Conservation (phyloP, 1,140 invertebrate species). For the Bactericera cockerelli region DNA sequence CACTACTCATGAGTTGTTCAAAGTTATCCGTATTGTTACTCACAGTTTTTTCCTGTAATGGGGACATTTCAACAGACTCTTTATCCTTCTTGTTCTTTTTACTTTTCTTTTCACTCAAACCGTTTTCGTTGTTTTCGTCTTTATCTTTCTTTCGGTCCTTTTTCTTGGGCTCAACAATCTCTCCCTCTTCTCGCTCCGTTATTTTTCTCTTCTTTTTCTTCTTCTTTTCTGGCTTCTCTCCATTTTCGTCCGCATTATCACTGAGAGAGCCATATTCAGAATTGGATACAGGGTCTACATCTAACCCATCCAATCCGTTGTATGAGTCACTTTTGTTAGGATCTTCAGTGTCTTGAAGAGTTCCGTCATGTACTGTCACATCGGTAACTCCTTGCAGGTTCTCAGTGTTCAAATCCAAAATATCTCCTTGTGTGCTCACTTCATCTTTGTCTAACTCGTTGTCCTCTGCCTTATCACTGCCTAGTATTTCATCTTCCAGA, state of each 20-base stretch:
- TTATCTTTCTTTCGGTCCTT: conserved; percentile 28
- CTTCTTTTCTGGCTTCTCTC: conserved; percentile 17
- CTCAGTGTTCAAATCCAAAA: conserved; percentile 17
- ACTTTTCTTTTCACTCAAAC: conserved; percentile 32
- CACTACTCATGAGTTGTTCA: conserved; percentile 23
- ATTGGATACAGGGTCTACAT: conserved; percentile 54
- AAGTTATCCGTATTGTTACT: conserved; percentile 22
- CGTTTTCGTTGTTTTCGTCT: conserved; percentile 28
- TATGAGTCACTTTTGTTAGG: neutral
- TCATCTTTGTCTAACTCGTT: conserved; percentile 15
- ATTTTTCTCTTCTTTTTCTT: conserved; percentile 18
- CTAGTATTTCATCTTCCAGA: neutral
- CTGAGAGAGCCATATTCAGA: conserved; percentile 25
- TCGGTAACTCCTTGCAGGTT: neutral
- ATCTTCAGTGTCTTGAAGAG: conserved; percentile 3
- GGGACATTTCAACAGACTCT: conserved; percentile 28
- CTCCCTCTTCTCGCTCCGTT: conserved; percentile 31
- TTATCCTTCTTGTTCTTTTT: conserved; percentile 42
- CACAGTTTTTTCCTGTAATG: conserved; percentile 21
- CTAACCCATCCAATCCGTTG: conserved; percentile 39
- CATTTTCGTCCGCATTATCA: conserved; percentile 18
- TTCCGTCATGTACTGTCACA: neutral
- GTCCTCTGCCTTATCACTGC: conserved; percentile 13
- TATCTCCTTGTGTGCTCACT: conserved; percentile 17
- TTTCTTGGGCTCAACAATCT: conserved; percentile 35